A percentile compares a stretch with the other conserved stretches of the same genome.
phyloP scores from a whole-genome alignment of 1,140 invertebrate genomes.

The Hyphantria cunea region DNA sequence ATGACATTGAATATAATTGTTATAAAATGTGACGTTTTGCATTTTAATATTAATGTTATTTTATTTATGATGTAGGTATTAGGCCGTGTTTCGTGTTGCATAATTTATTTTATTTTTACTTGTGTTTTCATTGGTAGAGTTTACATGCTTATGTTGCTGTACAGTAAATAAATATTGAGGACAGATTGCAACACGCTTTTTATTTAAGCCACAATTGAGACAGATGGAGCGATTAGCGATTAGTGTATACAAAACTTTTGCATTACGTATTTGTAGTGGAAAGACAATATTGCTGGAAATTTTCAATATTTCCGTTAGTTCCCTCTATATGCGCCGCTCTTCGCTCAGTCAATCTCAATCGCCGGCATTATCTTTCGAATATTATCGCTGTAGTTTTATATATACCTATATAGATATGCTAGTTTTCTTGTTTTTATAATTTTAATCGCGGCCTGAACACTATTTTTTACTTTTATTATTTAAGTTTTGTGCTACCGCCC shows the following conservation, averaged over 20 bases:
- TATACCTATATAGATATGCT: slow-evolving; percentile 66
- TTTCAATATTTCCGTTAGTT: too few relatives aligned
- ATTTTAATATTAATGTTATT: slow-evolving; percentile 44
- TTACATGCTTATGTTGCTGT: slow-evolving; percentile 68
- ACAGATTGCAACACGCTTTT: slow-evolving; percentile 39
- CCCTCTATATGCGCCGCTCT: neutral
- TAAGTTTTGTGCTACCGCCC: slow-evolving; percentile 16
- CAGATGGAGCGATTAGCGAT: neutral
- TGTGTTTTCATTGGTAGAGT: slow-evolving; percentile 62
- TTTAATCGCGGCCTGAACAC: slow-evolving; percentile 10
- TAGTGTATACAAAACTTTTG: neutral
- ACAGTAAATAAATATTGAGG: slow-evolving; percentile 47
- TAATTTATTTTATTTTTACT: slow-evolving; percentile 74
- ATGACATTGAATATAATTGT: too few relatives aligned
- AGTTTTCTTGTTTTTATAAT: slow-evolving; percentile 55
- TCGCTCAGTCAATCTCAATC: neutral
- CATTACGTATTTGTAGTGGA: neutral
- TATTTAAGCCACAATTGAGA: slow-evolving; percentile 9
- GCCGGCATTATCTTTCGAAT: neutral
- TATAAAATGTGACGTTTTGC: slow-evolving; percentile 44
- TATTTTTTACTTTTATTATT: slow-evolving; percentile 10
- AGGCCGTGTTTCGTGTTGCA: slow-evolving; percentile 61
- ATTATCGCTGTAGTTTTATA: slow-evolving; percentile 35
- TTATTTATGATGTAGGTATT: slow-evolving; percentile 35
- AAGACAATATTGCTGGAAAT: neutral